Base-by-base conservation (phyloP, 2,113 vertebrate genomes). In the Lepus europaeus region DNA sequence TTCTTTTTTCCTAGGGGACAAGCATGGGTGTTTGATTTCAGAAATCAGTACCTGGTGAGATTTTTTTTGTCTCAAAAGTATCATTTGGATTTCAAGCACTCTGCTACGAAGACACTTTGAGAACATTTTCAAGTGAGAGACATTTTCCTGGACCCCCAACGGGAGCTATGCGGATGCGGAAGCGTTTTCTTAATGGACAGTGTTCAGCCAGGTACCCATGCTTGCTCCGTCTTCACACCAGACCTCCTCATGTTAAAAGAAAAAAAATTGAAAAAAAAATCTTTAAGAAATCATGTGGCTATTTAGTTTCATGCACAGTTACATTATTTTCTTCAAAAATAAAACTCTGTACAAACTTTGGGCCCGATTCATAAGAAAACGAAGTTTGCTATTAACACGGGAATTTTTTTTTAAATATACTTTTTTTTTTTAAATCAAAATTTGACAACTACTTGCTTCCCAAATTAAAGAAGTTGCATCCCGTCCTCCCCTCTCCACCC, bases 331-430 rank as follows among this genome's bases (percentile, higher is more conserved):
- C 97, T 98, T 98, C 98, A 97, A 97, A 66, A 97, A 89, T 88
- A 95, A 97, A 98, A 95, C 97, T 98, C 98, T 99, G 98, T 99
- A 98, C 98, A 98, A 98, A 98, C 97, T 98, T 97, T 97, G 98
- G 98, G 98, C 98, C 98, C 97, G 98, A 98, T 98, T 99, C 98
- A 99, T 98, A 98, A 98, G 98, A 98, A 98, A 97, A 94, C 95
- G 94, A 97, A 96, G 89, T 91, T 98, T 97, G 98, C 97, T 98
- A 98, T 98, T 98, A 98, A 98, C 98, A 98, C 97, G 98, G 98
- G 98, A 96, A 96, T 97, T 97, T 96, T 96, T 96, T 80, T 33
- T 11, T 6, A 53, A 93, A 96, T 93, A 87, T 89, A 85, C 63
- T 94, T 96, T 96, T 96, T 96, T 93, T 87, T 94, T 95, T 87